Conservation (phyloP, 2,888 invertebrate species). For the Drosophila algonquin region DNA sequence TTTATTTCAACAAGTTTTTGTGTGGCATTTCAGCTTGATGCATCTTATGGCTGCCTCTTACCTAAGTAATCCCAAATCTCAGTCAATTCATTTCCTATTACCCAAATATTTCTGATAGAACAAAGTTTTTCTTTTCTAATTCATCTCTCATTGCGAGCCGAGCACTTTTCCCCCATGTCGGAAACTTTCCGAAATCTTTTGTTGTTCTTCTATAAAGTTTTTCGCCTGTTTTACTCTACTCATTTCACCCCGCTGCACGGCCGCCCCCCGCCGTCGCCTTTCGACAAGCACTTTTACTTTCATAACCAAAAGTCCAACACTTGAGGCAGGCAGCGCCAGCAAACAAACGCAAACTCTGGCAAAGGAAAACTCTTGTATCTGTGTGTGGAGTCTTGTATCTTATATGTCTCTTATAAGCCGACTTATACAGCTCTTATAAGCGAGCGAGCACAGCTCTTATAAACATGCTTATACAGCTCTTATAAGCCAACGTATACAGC, state of each 20-base stretch:
- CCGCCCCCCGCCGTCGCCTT: neutral
- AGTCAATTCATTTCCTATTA: constrained; percentile 46
- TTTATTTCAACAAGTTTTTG: neutral
- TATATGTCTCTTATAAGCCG: neutral
- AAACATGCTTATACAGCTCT: constrained; percentile 2
- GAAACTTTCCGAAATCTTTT: constrained; percentile 67
- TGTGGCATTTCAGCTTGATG: neutral
- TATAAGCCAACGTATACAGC: constrained; percentile 8
- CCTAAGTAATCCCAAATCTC: constrained; percentile 25
- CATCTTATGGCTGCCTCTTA: constrained; percentile 22
- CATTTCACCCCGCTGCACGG: constrained; percentile 11
- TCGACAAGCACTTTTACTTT: constrained; percentile 65
- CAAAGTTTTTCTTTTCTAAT: constrained; percentile 42
- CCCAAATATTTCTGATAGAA: constrained; percentile 26
- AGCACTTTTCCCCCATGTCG: constrained; percentile 62
- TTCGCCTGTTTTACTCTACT: constrained; percentile 41
- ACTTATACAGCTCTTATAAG: constrained; percentile 5
- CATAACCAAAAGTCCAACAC: constrained; percentile 58
- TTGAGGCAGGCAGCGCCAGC: constrained; percentile 27
- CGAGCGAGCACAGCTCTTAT: neutral
- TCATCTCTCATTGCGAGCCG: constrained; percentile 46
- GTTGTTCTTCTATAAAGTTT: constrained; percentile 62
- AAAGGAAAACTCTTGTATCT: constrained; percentile 16
- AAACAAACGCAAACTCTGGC: constrained; percentile 22
- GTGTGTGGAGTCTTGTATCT: neutral